phyloP scores from a whole-genome alignment of 1,140 invertebrate genomes.

The Drosophila mojavensis region DNA sequence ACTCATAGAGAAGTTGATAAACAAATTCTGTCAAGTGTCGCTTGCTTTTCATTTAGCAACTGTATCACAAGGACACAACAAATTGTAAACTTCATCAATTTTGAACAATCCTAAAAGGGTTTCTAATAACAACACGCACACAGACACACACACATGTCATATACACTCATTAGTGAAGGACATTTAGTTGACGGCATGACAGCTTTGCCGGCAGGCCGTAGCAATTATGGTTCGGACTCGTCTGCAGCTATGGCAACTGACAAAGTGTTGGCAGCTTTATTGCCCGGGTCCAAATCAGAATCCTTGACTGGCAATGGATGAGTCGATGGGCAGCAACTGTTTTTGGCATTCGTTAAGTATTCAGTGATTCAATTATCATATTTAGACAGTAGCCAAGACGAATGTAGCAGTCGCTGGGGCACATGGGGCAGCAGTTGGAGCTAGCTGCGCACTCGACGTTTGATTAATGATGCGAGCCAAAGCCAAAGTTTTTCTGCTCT shows the following conservation, averaged over 20 bases:
- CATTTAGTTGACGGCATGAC: conserved; percentile 12
- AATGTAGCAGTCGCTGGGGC: not conserved
- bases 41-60: conserved; percentile 18
- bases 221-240: conserved; percentile 2
- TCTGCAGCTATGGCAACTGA: not conserved
- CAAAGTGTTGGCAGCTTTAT: conserved; percentile 2
- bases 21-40: conserved; percentile 16
- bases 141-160: not conserved
- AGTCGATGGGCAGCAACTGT: conserved; percentile 14
- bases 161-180: conserved; percentile 14
- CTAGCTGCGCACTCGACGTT: conserved; percentile 43
- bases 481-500: conserved; percentile 31
- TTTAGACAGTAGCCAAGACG: not conserved
- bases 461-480: conserved; percentile 55
- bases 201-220: not conserved
- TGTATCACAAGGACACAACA: not conserved
- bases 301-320: not conserved
- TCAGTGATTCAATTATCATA: conserved; percentile 60
- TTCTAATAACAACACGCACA: conserved; percentile 11
- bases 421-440: not conserved
- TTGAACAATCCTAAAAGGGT: conserved; percentile 8
- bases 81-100: conserved; percentile 34
- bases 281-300: not conserved
- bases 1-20: conserved; percentile 10
- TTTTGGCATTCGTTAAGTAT: conserved; percentile 35